These are phyloP conservation scores for Apotomis turbidana DNA, from an alignment of 2,888 invertebrate species.

Conservation along the genomic window DNA sequence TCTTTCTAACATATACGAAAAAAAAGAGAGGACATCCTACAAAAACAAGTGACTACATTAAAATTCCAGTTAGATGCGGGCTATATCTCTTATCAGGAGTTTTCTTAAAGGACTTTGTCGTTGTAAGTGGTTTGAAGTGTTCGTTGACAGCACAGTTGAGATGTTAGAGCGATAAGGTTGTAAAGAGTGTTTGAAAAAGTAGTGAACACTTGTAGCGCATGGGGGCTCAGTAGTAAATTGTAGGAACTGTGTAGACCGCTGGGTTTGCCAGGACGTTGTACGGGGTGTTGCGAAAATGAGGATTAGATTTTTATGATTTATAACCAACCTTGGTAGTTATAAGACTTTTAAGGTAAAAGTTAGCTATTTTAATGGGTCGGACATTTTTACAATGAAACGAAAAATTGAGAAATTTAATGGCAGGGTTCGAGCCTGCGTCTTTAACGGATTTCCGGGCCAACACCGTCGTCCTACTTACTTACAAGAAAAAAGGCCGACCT, in stretches of 20 bases:
- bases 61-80: conserved; percentile 65
- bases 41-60: conserved; percentile 40
- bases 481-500: too few relatives aligned
- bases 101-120: conserved; percentile 23
- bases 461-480: too few relatives aligned
- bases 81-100: conserved; percentile 63
- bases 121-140: not conserved
- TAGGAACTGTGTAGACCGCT: conserved; percentile 26
- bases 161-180: conserved; percentile 26
- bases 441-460: too few relatives aligned
- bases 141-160: not conserved
- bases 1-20: conserved; percentile 26
- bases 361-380: too few relatives aligned
- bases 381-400: too few relatives aligned
- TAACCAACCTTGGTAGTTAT: too few relatives aligned
- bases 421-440: too few relatives aligned
- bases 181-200: conserved; percentile 43
- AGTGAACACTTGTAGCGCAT: conserved; percentile 67
- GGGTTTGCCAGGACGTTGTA: conserved; percentile 41
- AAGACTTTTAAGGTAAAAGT: too few relatives aligned
- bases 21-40: conserved; percentile 12
- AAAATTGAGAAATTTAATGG: too few relatives aligned
- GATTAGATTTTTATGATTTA: not conserved
- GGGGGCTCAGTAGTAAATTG: conserved; percentile 56
- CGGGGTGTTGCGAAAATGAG: conserved; percentile 2